Evolutionary conservation across 2,888 invertebrate genomes (phyloP), one percentile per base, ranked within the genome.

Genomic region (Lasiommata megera): DNA sequence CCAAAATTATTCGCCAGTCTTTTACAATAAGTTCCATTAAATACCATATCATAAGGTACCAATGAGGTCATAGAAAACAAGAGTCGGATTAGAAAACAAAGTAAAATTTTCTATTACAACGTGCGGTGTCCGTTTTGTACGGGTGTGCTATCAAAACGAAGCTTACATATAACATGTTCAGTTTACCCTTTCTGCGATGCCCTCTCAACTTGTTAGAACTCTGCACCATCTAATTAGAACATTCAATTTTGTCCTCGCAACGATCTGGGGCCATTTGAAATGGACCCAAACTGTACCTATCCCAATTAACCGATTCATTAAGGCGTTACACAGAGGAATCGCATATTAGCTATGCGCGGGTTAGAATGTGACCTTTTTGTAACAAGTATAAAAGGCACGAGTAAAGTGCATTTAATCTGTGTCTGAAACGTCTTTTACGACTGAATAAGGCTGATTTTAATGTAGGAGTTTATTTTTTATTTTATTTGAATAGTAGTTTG

Each of bases 261-360:
- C 56, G 51, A 52, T 60, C 62, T 54, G 64, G 64, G 64, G 63
- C 61, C 56, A 66, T 64, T 63, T 56, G 68, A 65, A 73, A 74
- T 72, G 65, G 71, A 70, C 69, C 67, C 70, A 65, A 11, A 67
- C 69, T 65, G 71, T 68, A 70, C 73, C 31, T 11, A 31, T 31
- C 73, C 70, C 78, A 80, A 83, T 81, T 82, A 82, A 75, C 74
- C 70, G 73, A 73, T 72, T 75, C 76, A 75, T 76, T 76, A 77
- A 71, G 64, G 64, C 64, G 56, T 66, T 36, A 47, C 28, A 40
- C 14, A 51, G 57, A 51, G 56, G 55, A 56, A 55, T 51, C 34
- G 60, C 43, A 44, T 51, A 54, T 54, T 44, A 53, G 55, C 31
- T 31, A 46, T 7, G 29, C 16, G 38, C 38, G 16, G 29, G 9